phyloP scores from a whole-genome alignment of 2,888 invertebrate species.

The Therioaphis trifolii region DNA sequence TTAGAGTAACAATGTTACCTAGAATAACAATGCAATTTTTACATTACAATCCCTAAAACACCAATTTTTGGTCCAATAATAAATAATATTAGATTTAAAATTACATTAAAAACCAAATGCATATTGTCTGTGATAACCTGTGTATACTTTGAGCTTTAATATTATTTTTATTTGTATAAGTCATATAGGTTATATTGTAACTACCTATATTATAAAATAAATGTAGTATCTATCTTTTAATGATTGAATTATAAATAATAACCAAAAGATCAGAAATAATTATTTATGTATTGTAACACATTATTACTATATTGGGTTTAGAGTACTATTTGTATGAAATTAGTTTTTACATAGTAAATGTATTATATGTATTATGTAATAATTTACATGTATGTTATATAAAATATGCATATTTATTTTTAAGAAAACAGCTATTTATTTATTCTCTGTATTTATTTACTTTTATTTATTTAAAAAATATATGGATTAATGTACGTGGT shows the following conservation, averaged over 20 bases:
- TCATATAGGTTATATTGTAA: not conserved
- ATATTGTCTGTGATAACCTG: conserved; percentile 42
- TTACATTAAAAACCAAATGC: not conserved
- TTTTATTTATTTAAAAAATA: not conserved
- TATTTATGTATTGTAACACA: not conserved
- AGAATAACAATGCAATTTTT: conserved; percentile 11
- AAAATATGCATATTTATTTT: too few relatives aligned
- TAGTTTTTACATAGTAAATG: not conserved
- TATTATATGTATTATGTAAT: not conserved
- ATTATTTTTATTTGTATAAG: not conserved
- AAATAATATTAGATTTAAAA: conserved; percentile 29
- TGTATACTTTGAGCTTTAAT: conserved; percentile 10
- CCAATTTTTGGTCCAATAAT: conserved; percentile 35
- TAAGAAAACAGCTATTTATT: too few relatives aligned
- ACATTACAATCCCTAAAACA: conserved; percentile 17
- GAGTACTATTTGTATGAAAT: not conserved
- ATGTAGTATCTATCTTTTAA: not conserved
- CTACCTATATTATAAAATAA: not conserved
- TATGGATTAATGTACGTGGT: not conserved
- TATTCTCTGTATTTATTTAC: not conserved
- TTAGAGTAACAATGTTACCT: not conserved
- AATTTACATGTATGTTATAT: too few relatives aligned
- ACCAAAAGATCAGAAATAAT: not conserved
- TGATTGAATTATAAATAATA: not conserved
- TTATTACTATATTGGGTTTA: not conserved